A percentile compares a stretch with the other conserved stretches of the same genome.
phyloP scores from a whole-genome alignment of 2,888 invertebrate species.

The Automeris io region DNA sequence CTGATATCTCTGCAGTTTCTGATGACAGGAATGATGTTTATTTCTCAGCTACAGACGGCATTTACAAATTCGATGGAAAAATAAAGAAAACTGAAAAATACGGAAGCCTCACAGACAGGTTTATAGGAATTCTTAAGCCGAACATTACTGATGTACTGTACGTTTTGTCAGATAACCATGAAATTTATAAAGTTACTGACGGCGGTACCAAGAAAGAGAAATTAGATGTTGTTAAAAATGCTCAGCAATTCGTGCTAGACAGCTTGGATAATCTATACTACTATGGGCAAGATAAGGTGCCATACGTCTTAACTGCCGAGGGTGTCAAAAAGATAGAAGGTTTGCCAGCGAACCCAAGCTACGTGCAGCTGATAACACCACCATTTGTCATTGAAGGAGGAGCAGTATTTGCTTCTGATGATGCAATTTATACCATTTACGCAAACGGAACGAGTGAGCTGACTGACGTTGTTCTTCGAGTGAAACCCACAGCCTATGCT shows the following conservation, averaged over 20 bases:
- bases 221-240: constrained; percentile 32
- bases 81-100: constrained; percentile 22
- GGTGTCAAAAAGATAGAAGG: constrained; percentile 38
- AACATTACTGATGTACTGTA: constrained; percentile 40
- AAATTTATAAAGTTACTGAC: constrained; percentile 45
- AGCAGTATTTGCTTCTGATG: constrained; percentile 33
- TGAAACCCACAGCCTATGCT: constrained; percentile 39
- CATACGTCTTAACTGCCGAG: constrained; percentile 28
- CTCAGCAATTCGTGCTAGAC: constrained; percentile 46
- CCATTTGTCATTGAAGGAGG: constrained; percentile 37
- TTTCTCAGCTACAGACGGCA: constrained; percentile 27
- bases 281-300: constrained; percentile 31
- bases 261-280: constrained; percentile 44
- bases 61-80: constrained; percentile 28
- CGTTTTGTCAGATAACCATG: constrained; percentile 38
- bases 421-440: constrained; percentile 30
- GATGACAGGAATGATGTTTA: constrained; percentile 28
- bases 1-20: constrained; percentile 26
- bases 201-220: constrained; percentile 40
- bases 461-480: constrained; percentile 25
- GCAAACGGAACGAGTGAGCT: constrained; percentile 36
- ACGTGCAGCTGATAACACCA: constrained; percentile 34
- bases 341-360: constrained; percentile 30
- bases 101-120: constrained; percentile 33
- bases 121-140: constrained; percentile 35